Base-by-base conservation (phyloP, 2,113 vertebrate species). In the Zeus faber region DNA sequence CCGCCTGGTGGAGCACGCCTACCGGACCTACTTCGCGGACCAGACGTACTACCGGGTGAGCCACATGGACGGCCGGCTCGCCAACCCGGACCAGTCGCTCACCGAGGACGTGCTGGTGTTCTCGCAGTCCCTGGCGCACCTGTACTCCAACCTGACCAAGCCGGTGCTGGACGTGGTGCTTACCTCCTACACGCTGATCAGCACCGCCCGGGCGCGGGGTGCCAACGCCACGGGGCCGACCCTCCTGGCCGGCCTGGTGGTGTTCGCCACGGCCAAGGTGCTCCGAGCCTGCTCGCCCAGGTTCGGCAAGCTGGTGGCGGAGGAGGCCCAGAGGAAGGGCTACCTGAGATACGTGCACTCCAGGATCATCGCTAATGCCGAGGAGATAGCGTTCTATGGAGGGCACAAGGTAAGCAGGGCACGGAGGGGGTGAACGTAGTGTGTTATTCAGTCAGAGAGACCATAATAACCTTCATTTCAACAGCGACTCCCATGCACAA, bases 101-200 rank as follows among this genome's bases (percentile, higher is more conserved):
- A 99, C 96, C 0, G 96, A 99, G 82, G 96, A 99, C 65, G 96
- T 99, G 4, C 93, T 91, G 89, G 92, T 96, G 92, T 99, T 99
- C 54, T 93, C 96, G 0, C 97, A 99, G 63, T 98, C 96, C 0
- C 91, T 99, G 64, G 96, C 97, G 0, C 97, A 98, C 52, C 85
- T 99, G 33, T 99, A 99, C 43, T 99, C 96, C n/a, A 99, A 99
- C 79, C 90, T 99, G 40, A 99, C 97, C 72, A 99, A 99, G 67
- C 97, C 97, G 23, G 96, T 99, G 51, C 77, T 99, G 76, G 97
- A 99, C 10, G 96, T 99, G 1, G 57, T 96, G 54, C 90, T 99
- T 44, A 99, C 97, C 22, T 95, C 96, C 41, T 98, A 96, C 77
- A 98, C 96, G 0, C 92, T 99, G 40, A 98, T 99, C 61, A 92